Evolutionary conservation across 1,140 invertebrate species (phyloP).

Genomic region (Drosophila bifasciata): DNA sequence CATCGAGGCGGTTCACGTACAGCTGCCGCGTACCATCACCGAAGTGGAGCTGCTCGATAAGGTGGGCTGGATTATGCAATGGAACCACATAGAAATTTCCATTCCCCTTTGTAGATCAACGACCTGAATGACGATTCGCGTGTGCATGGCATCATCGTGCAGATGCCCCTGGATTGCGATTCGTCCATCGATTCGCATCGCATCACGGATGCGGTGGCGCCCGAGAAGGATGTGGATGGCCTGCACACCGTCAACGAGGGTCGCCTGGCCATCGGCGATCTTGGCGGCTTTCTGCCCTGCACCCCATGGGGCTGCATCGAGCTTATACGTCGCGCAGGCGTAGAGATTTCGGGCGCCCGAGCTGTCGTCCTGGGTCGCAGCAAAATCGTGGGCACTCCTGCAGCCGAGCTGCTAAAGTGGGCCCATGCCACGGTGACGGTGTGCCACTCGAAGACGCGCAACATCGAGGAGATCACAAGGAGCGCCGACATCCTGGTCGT

Average conservation of each 20-base stretch:
- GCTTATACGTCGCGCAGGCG: slow-evolving; percentile 93
- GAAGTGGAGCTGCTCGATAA: slow-evolving; percentile 88
- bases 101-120: slow-evolving; percentile 31
- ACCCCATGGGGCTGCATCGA: slow-evolving; percentile 97
- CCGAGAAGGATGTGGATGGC: slow-evolving; percentile 97
- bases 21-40: slow-evolving; percentile 92
- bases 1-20: slow-evolving; percentile 92
- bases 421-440: slow-evolving; percentile 98
- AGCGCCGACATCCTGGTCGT: slow-evolving; percentile 98
- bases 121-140: slow-evolving; percentile 92
- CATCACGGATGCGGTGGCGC: slow-evolving; percentile 93
- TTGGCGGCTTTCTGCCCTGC: slow-evolving; percentile 95
- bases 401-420: slow-evolving; percentile 97
- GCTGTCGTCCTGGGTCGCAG: slow-evolving; percentile 98
- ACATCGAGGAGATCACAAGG: slow-evolving; percentile 91
- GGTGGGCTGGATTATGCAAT: slow-evolving; percentile 85
- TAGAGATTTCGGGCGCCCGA: slow-evolving; percentile 91
- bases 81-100: not conserved
- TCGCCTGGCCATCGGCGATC: slow-evolving; percentile 92
- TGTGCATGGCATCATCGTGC: slow-evolving; percentile 98
- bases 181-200: slow-evolving; percentile 93
- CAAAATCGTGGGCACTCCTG: slow-evolving; percentile 98
- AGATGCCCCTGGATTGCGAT: slow-evolving; percentile 96
- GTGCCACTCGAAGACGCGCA: slow-evolving; percentile 97
- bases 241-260: slow-evolving; percentile 96